These are phyloP conservation scores for Sceloporus undulatus DNA, from an alignment of 2,113 vertebrate genomes.

Conservation along the genomic window DNA sequence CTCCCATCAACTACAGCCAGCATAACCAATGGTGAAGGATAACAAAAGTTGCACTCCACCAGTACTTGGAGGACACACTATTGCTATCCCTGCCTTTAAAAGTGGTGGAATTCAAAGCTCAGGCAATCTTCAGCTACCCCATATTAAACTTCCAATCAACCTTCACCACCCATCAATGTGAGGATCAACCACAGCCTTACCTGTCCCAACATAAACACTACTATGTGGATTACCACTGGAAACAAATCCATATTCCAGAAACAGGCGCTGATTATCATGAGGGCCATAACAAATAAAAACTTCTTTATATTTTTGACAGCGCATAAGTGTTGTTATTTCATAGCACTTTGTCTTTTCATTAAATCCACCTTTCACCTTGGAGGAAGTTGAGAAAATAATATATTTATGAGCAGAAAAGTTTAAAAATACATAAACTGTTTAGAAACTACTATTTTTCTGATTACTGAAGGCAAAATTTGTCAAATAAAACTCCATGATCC, in stretches of 20 bases:
- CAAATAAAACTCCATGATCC: neutral
- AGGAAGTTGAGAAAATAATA: slow-evolving; percentile 29
- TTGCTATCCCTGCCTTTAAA: neutral
- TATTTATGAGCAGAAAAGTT: neutral
- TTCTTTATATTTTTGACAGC: slow-evolving; percentile 79
- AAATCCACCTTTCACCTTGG: slow-evolving; percentile 88
- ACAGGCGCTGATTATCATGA: slow-evolving; percentile 91
- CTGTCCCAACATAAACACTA: slow-evolving; percentile 85
- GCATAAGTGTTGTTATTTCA: slow-evolving; percentile 81
- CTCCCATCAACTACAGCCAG: neutral
- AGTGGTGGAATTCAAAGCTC: neutral
- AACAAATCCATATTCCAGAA: slow-evolving; percentile 94
- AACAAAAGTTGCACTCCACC: neutral
- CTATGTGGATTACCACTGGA: slow-evolving; percentile 86
- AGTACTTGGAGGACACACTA: neutral
- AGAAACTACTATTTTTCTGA: neutral
- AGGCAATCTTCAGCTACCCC: neutral
- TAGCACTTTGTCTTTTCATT: slow-evolving; percentile 84
- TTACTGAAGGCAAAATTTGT: neutral
- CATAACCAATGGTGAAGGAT: too few species aligned
- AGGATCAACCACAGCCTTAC: slow-evolving; percentile 70
- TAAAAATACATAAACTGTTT: neutral
- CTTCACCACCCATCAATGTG: rapidly evolving
- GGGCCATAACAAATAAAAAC: slow-evolving; percentile 93
- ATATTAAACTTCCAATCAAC: neutral